Conservation (phyloP, 2,888 invertebrate genomes). For the Ferdinandea cuprea region DNA sequence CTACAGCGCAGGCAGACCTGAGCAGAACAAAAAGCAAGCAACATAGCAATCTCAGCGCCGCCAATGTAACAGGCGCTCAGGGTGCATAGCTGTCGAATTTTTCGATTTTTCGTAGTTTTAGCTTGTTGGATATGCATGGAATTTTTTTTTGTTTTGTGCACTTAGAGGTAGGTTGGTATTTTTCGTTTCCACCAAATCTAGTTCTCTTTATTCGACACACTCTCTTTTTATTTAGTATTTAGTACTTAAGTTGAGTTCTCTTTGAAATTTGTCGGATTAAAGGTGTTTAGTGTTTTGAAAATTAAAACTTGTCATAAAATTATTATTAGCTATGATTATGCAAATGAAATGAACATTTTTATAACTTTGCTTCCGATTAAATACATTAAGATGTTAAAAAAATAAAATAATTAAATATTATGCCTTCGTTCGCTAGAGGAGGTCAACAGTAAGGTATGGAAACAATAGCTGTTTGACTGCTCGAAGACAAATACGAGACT, state of each 20-base stretch:
- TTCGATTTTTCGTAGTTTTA: neutral
- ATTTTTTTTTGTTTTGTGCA: slow-evolving; percentile 57
- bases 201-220: slow-evolving; percentile 36
- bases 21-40: slow-evolving; percentile 37
- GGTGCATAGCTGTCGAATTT: slow-evolving; percentile 37
- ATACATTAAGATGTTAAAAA: too few relatives aligned
- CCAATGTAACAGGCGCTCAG: slow-evolving; percentile 74
- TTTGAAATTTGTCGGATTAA: slow-evolving; percentile 44
- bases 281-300: too few relatives aligned
- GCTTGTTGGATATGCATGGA: slow-evolving; percentile 29
- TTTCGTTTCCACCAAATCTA: slow-evolving; percentile 9
- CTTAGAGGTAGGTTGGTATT: slow-evolving; percentile 35
- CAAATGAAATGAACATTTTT: too few relatives aligned
- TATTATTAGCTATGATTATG: too few relatives aligned
- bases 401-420: neutral
- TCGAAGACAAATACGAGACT: slow-evolving; percentile 64
- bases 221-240: slow-evolving; percentile 28
- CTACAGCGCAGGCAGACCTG: slow-evolving; percentile 40
- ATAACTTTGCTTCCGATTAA: too few relatives aligned
- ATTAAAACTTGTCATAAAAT: too few relatives aligned
- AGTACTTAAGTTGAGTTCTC: slow-evolving; percentile 20
- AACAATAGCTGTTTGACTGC: slow-evolving; percentile 17
- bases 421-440: neutral
- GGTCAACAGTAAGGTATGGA: neutral
- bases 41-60: slow-evolving; percentile 71